Percentiles rank a stretch among this genome's conserved stretches.
phyloP scores from a whole-genome alignment of 2,113 vertebrate species.

The Eretmodus cyanostictus region DNA sequence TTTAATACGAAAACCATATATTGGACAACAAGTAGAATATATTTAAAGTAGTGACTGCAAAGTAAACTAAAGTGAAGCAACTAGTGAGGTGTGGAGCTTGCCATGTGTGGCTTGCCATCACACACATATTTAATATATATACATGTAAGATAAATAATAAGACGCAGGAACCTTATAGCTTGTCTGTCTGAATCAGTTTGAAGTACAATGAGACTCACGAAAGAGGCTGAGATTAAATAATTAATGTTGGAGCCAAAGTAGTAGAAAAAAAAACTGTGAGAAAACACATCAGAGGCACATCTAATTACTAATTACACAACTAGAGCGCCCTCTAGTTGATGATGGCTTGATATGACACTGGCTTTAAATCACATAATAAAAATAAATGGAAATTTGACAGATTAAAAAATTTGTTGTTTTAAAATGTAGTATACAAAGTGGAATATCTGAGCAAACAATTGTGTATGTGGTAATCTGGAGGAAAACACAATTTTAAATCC shows the following conservation, averaged over 20 bases:
- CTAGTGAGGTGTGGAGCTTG: not conserved
- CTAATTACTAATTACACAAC: not conserved
- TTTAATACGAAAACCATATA: not conserved
- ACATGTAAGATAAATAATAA: not conserved
- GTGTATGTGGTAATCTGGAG: not conserved
- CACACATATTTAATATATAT: not conserved
- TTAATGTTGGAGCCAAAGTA: not conserved
- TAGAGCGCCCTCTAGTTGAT: not conserved
- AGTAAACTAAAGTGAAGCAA: not conserved
- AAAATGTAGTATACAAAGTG: not conserved
- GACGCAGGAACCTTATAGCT: not conserved
- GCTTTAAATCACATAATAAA: not conserved
- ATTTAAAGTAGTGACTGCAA: not conserved
- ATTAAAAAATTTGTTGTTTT: not conserved
- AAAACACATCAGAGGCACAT: not conserved
- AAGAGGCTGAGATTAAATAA: not conserved
- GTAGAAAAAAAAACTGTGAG: rapidly evolving
- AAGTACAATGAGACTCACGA: not conserved
- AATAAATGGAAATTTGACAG: not conserved
- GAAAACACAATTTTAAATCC: not conserved
- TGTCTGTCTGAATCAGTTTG: not conserved
- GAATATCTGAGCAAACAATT: not conserved
- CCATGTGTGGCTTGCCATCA: not conserved
- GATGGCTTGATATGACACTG: not conserved
- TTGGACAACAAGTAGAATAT: rapidly evolving